Conservation (phyloP, 2,888 invertebrate genomes). For the Clepsis dumicolana region DNA sequence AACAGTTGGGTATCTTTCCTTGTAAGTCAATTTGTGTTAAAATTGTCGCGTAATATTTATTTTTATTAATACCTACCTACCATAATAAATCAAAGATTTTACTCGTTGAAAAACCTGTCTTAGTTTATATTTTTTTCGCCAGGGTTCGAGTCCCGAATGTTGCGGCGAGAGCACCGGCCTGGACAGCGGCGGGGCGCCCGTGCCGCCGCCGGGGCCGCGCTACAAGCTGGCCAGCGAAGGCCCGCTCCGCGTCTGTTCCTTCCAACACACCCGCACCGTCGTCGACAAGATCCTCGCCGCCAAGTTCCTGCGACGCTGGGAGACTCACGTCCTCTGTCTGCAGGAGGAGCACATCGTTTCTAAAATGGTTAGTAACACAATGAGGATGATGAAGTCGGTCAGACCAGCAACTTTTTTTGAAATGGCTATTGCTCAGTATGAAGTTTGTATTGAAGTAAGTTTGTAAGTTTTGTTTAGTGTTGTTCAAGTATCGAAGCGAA, state of each 20-base stretch:
- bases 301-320: constrained; percentile 92
- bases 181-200: constrained; percentile 70
- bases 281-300: constrained; percentile 92
- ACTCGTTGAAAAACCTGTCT: background rate
- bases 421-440: too few relatives aligned
- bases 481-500: too few relatives aligned
- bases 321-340: constrained; percentile 90
- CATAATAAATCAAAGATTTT: too few relatives aligned
- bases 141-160: constrained; percentile 85
- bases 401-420: too few relatives aligned
- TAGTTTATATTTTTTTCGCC: constrained; percentile 49
- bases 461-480: too few relatives aligned
- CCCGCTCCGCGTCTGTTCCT: constrained; percentile 90
- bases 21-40: too few relatives aligned
- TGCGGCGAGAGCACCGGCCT: constrained; percentile 76
- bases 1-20: too few relatives aligned
- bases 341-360: constrained; percentile 89
- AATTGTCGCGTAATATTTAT: too few relatives aligned
- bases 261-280: constrained; percentile 92
- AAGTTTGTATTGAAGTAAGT: too few relatives aligned
- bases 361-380: constrained; percentile 87
- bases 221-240: constrained; percentile 91
- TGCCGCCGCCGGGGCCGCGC: constrained; percentile 84
- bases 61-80: too few relatives aligned
- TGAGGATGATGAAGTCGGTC: background rate